Base-by-base conservation (phyloP, 2,797 vertebrate species). In the Amblyopsis hoosieri region DNA sequence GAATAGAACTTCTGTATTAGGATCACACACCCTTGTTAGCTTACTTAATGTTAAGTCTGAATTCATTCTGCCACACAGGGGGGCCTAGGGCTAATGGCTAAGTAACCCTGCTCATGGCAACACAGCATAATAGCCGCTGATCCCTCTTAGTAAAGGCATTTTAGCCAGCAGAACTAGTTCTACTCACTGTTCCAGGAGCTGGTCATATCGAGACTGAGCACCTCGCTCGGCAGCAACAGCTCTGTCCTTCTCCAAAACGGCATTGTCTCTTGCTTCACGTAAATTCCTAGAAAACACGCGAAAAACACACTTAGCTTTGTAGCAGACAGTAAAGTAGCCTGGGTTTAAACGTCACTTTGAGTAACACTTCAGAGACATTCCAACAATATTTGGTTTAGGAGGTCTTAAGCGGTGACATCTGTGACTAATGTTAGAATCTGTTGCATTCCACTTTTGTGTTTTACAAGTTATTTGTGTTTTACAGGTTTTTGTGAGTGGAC, bases 161-260 rank as follows among this genome's bases (percentile, higher is more conserved):
- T 48, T 48, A 12, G 12, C n/a, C n/a, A 48, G 47, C 47, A 4
- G 12, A 31, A 60, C n/a, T 45, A 14, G 19, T 59, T 29, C 15
- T 59, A 94, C 96, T 96, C 90, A 99, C 98, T 97, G 95, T 81
- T 98, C 96, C 67, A 98, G 87, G 62, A 98, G 92, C 17, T 97
- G 94, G 75, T 97, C 92, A 0, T 97, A 93, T 92, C 95, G 97
- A 80, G 92, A 93, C 73, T 95, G 89, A 45, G 93, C 71, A 64
- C 98, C 94, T 78, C 93, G 95, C 84, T 99, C 96, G 7, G 93
- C 91, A 62, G 64, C 68, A 63, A 90, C 62, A 0, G 96, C 95
- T 89, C 96, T 84, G 63, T 97, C 95, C 83, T 94, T 98, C 89
- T 99, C 98, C 70, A 96, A 77, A 13, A 97, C 67, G 0, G 98